Evolutionary conservation across 2,797 vertebrate species (phyloP).

Genomic region (Linurgus olivaceus): DNA sequence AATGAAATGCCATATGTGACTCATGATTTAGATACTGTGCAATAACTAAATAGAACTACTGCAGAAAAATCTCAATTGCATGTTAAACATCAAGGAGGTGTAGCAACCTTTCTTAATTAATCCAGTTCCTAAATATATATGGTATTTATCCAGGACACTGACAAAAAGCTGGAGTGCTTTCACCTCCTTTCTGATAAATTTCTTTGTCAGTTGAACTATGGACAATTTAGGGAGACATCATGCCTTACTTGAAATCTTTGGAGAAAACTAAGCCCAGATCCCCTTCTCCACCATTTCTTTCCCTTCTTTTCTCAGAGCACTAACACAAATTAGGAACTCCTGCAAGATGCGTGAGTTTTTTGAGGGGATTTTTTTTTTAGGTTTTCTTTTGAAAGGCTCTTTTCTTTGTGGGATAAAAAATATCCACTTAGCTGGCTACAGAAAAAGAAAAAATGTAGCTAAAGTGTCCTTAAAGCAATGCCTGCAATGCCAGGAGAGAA

Average conservation of each 20-base stretch:
- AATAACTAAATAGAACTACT: neutral
- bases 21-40: neutral
- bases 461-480: neutral
- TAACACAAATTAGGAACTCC: neutral
- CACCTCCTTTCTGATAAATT: neutral
- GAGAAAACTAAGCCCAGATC: neutral
- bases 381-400: neutral
- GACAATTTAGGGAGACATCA: neutral
- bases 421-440: neutral
- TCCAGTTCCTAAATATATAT: neutral
- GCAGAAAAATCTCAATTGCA: neutral
- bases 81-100: neutral
- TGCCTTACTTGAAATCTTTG: neutral
- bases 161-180: neutral
- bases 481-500: neutral
- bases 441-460: neutral
- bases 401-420: neutral
- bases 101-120: neutral
- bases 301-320: neutral
- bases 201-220: neutral
- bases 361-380: accelerated
- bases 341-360: accelerated
- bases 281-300: neutral
- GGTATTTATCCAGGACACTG: neutral
- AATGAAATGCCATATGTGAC: neutral